phyloP scores from a whole-genome alignment of 2,888 invertebrate genomes.

The Rhingia rostrata region DNA sequence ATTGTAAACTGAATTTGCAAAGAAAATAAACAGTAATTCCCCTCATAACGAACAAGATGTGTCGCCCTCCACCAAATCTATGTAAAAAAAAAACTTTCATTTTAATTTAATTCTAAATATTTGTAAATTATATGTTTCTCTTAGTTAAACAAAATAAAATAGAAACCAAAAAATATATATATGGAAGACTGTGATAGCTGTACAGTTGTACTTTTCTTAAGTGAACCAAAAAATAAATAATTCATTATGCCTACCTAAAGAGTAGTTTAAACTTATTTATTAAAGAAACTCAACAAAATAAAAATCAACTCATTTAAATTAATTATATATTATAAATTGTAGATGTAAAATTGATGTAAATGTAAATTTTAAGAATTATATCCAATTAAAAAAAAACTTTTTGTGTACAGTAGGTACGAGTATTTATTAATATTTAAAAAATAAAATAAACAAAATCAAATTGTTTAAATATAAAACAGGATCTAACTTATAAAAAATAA shows the following conservation, averaged over 20 bases:
- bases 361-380: slow-evolving; percentile 53
- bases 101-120: slow-evolving; percentile 7
- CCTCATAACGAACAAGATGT: not conserved
- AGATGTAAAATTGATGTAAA: slow-evolving; percentile 69
- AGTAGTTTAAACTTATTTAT: slow-evolving; percentile 64
- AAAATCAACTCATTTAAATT: slow-evolving; percentile 69
- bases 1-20: too few species aligned
- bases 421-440: slow-evolving; percentile 67
- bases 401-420: slow-evolving; percentile 72
- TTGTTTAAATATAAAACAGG: slow-evolving; percentile 62
- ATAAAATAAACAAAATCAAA: slow-evolving; percentile 47
- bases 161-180: slow-evolving; percentile 56
- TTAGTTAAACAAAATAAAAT: slow-evolving; percentile 41
- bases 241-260: slow-evolving; percentile 65
- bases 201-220: slow-evolving; percentile 75
- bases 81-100: too few species aligned
- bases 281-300: slow-evolving; percentile 42
- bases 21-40: not conserved
- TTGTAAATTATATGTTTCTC: slow-evolving; percentile 28
- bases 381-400: slow-evolving; percentile 49
- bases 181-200: slow-evolving; percentile 83
- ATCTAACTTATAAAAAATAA: slow-evolving; percentile 69
- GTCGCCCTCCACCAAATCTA: slow-evolving; percentile 20
- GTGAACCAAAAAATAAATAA: slow-evolving; percentile 71
- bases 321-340: slow-evolving; percentile 74